Evolutionary conservation across 2,797 vertebrate species (phyloP), one percentile per base, ranked within the genome.

Genomic region (Linurgus olivaceus): DNA sequence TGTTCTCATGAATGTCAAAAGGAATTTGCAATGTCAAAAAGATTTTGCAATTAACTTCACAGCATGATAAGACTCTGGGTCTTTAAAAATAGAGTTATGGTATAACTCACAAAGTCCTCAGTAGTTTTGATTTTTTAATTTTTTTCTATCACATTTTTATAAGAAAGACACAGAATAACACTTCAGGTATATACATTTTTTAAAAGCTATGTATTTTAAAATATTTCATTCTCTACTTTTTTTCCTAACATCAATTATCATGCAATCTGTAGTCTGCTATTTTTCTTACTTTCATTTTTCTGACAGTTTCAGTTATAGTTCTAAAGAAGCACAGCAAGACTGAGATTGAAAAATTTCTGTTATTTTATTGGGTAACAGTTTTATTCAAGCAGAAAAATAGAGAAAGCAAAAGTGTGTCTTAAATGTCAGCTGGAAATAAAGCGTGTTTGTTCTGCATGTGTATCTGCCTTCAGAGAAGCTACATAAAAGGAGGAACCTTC

Each of bases 241-340:
- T 85, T 93, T 84, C 76, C 20, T 29, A 78, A 70, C 57, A 90
- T 61, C 88, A 97, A 92, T 97, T 97, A 95, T 93, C 88, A 76
- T 54, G 37, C 97, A 97, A 81, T 96, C 48, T 93, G 33, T 72
- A 93, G 66, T 77, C 18, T 90, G 81, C 79, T 96, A 96, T 97
- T 97, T 97, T 97, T 97, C 95, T 97, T 97, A 94, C 91, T 96
- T 95, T 97, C 50, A 35, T 77, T 89, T 95, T 97, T 93, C 91
- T 97, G 95, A 95, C 91, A 97, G 88, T 87, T 96, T 96, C 91
- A 90, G 77, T 96, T 97, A 94, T 95, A 86, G 78, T 61, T 70
- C 45, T 77, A 94, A 81, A 89, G 88, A 97, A 97, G 96, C 42
- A 85, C 77, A 96, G 76, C 52, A 94, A 96, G 88, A 70, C 84